Percentiles rank a stretch among this genome's conserved stretches.
Evolutionary conservation across 1,140 invertebrate species (phyloP).

Genomic region (Ectropis grisescens): DNA sequence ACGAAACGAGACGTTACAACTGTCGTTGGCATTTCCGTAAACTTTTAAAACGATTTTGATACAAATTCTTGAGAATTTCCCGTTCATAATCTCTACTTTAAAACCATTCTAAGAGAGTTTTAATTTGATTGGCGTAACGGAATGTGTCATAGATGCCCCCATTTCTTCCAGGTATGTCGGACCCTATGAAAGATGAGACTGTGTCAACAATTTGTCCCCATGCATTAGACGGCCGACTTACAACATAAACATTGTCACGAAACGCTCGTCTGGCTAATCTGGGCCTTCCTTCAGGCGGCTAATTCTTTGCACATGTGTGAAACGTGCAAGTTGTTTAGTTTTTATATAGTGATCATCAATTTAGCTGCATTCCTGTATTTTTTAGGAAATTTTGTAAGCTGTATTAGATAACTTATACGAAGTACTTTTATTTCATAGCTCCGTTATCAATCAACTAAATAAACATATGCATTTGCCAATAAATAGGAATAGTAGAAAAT

Average conservation of each 20-base stretch:
- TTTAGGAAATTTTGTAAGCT: too few species aligned
- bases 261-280: constrained; percentile 62
- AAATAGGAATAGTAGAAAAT: too few species aligned
- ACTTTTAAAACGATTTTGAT: too few species aligned
- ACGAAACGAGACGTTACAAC: constrained; percentile 35
- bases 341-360: too few species aligned
- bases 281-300: constrained; percentile 42
- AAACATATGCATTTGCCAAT: too few species aligned
- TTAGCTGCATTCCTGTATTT: too few species aligned
- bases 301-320: constrained; percentile 57
- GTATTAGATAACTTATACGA: too few species aligned
- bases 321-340: too few species aligned
- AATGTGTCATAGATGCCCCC: constrained; percentile 15
- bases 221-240: constrained; percentile 38
- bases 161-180: constrained; percentile 36
- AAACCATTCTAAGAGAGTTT: constrained; percentile 23
- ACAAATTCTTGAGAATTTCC: too few species aligned
- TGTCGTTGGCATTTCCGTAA: constrained; percentile 42
- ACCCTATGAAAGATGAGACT: constrained; percentile 54
- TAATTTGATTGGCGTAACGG: constrained; percentile 18
- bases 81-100: not conserved
- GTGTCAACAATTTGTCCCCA: constrained; percentile 60
- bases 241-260: constrained; percentile 62
- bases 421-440: too few species aligned
- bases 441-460: too few species aligned